Percentiles rank a stretch among this genome's conserved stretches.
Evolutionary conservation across 2,797 vertebrate species (phyloP).

Genomic region (Phoebastria nigripes): DNA sequence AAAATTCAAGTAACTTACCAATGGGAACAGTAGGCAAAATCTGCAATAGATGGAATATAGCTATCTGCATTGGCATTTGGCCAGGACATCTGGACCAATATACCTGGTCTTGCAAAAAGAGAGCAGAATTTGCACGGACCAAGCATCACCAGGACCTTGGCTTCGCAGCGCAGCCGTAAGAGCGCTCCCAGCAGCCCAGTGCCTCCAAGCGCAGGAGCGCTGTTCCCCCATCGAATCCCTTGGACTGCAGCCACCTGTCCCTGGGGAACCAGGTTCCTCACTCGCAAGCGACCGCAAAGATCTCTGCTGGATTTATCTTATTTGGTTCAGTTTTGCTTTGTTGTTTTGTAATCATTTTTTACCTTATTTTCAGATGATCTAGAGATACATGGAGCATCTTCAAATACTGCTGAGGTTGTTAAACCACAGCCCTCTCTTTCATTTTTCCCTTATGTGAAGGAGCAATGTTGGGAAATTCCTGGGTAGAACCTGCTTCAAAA

Average conservation of each 20-base stretch:
- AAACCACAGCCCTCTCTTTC: neutral
- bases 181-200: neutral
- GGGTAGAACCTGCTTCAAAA: neutral
- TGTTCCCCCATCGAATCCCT: rapidly evolving
- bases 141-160: neutral
- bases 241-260: neutral
- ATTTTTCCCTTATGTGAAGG: neutral
- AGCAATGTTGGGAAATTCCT: neutral
- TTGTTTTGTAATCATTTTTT: neutral
- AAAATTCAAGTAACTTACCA: neutral
- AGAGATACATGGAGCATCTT: neutral
- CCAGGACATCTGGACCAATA: neutral
- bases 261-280: neutral
- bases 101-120: neutral
- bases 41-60: neutral
- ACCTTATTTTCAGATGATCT: neutral
- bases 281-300: neutral
- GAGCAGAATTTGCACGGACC: neutral
- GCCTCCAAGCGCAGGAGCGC: neutral
- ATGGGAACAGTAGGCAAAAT: neutral
- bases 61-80: neutral
- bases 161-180: rapidly evolving
- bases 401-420: neutral
- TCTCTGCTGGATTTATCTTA: neutral
- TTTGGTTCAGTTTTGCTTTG: neutral